These are phyloP conservation scores for Colletes gigas DNA, from an alignment of 1,140 invertebrate genomes.

Conservation along the genomic window DNA sequence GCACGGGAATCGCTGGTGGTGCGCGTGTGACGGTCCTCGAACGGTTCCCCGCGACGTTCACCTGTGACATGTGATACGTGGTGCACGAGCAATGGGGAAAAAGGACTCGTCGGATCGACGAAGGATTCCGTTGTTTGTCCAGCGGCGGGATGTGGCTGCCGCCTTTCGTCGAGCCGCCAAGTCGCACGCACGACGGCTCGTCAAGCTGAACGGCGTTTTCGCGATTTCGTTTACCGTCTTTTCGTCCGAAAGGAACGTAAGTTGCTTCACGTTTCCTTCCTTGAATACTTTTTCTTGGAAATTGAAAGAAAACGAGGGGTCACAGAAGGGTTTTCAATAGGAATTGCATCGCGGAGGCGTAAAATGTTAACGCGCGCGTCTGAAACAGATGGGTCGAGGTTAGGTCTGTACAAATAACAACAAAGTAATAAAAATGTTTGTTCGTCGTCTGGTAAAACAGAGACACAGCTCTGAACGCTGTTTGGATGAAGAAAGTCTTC, in stretches of 20 bases:
- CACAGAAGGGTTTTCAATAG: too few species aligned
- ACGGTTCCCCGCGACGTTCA: not conserved
- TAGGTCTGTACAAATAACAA: too few species aligned
- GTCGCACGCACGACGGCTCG: slow-evolving; percentile 11
- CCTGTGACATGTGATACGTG: slow-evolving; percentile 33
- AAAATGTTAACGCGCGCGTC: too few species aligned
- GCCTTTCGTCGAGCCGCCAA: not conserved
- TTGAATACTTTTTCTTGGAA: too few species aligned
- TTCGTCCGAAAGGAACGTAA: not conserved
- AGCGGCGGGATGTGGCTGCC: slow-evolving; percentile 16
- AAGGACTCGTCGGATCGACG: slow-evolving; percentile 19
- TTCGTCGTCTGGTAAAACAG: too few species aligned
- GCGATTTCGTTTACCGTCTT: not conserved
- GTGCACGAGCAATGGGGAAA: slow-evolving; percentile 45
- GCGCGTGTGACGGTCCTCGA: slow-evolving; percentile 35
- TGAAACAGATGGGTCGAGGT: too few species aligned
- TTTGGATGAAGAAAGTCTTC: too few species aligned
- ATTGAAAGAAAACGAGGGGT: too few species aligned
- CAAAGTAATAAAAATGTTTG: too few species aligned
- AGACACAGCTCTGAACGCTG: too few species aligned
- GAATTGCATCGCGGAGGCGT: too few species aligned
- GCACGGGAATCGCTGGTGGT: slow-evolving; percentile 13
- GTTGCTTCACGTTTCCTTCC: not conserved
- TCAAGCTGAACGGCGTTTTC: not conserved
- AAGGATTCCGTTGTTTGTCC: slow-evolving; percentile 6